These are phyloP conservation scores for Tachuris rubrigastra DNA, from an alignment of 2,113 vertebrate genomes.

Conservation along the genomic window DNA sequence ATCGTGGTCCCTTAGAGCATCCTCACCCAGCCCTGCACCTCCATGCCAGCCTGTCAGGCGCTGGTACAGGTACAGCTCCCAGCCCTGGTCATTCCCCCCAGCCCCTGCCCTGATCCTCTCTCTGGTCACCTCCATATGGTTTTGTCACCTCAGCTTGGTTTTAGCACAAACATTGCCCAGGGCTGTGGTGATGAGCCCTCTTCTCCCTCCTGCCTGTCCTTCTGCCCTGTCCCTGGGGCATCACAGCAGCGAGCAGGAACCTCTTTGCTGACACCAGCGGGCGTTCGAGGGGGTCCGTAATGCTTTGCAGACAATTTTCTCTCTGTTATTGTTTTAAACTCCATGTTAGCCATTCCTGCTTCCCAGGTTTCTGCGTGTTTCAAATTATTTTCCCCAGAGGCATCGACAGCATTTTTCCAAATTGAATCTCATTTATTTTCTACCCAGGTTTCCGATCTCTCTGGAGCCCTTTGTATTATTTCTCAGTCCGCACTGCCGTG, in stretches of 20 bases:
- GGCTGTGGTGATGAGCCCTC: not conserved
- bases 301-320: conserved; percentile 60
- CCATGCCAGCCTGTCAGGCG: not conserved
- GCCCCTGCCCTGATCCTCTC: too few species aligned
- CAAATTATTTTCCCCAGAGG: conserved; percentile 71
- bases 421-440: conserved; percentile 73
- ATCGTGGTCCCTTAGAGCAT: not conserved
- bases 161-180: not conserved
- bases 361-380: conserved; percentile 59
- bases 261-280: not conserved
- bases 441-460: conserved; percentile 66
- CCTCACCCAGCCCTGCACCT: not conserved
- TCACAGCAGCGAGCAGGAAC: not conserved
- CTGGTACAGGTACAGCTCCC: not conserved
- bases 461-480: conserved; percentile 65
- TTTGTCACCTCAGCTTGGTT: not conserved
- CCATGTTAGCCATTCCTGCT: conserved; percentile 47
- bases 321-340: conserved; percentile 59
- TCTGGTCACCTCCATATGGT: fast-evolving
- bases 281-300: not conserved
- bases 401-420: conserved; percentile 64
- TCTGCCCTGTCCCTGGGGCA: not conserved
- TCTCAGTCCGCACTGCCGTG: conserved; percentile 23
- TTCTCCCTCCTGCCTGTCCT: not conserved
- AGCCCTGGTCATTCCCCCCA: not conserved